Conservation (phyloP, 2,888 invertebrate genomes). For the Eudasyphora cyanicolor region DNA sequence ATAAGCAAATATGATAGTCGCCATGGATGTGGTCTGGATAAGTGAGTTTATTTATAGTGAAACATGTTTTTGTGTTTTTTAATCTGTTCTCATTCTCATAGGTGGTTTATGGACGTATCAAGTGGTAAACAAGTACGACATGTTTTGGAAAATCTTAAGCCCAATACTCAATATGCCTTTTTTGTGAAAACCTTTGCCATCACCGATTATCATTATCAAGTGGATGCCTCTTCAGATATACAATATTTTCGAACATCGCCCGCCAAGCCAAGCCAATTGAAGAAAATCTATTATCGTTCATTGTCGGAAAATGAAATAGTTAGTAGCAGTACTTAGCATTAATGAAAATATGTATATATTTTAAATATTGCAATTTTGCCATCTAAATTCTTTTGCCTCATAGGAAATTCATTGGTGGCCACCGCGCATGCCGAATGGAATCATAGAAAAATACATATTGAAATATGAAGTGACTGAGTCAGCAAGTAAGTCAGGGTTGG, state of each 20-base stretch:
- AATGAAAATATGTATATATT: not conserved
- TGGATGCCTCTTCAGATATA: slow-evolving; percentile 91
- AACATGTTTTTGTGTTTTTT: slow-evolving; percentile 1
- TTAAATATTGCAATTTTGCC: not conserved
- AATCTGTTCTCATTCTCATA: slow-evolving; percentile 71
- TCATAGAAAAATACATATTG: slow-evolving; percentile 72
- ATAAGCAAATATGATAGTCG: slow-evolving; percentile 92
- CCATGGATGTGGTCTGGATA: slow-evolving; percentile 93
- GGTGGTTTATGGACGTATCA: slow-evolving; percentile 84
- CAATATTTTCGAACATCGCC: slow-evolving; percentile 89
- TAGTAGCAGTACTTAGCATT: slow-evolving; percentile 61
- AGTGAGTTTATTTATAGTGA: slow-evolving; percentile 77
- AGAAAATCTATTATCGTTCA: slow-evolving; percentile 72
- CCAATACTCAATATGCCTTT: slow-evolving; percentile 95
- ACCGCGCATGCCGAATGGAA: slow-evolving; percentile 74
- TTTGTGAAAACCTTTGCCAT: slow-evolving; percentile 96
- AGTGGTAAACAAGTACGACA: slow-evolving; percentile 80
- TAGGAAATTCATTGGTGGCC: slow-evolving; percentile 78
- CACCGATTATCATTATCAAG: slow-evolving; percentile 83
- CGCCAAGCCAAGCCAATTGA: slow-evolving; percentile 75
- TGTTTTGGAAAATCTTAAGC: slow-evolving; percentile 86
- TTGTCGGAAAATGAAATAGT: slow-evolving; percentile 74
- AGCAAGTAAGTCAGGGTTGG: slow-evolving; percentile 52
- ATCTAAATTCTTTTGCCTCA: not conserved
- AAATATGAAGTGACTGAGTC: slow-evolving; percentile 59